These are phyloP conservation scores for Tadarida brasiliensis DNA, from an alignment of 2,797 vertebrate genomes.

Conservation along the genomic window DNA sequence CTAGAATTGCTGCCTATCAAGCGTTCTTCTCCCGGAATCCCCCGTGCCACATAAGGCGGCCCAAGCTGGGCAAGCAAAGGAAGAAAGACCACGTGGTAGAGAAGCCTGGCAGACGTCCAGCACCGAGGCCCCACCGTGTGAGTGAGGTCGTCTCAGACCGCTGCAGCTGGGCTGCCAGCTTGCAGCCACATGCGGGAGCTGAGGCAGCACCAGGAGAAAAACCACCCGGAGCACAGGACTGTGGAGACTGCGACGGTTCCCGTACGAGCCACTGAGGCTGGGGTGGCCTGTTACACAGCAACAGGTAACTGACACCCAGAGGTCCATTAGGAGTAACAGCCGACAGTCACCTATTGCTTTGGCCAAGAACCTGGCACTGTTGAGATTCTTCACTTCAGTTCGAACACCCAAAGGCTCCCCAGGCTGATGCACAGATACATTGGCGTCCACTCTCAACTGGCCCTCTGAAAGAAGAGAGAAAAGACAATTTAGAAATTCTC, in stretches of 20 bases:
- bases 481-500: conserved; percentile 8
- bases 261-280: neutral
- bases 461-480: conserved; percentile 91
- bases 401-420: conserved; percentile 94
- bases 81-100: neutral
- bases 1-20: neutral
- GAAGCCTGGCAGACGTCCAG: neutral
- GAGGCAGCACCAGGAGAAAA: neutral
- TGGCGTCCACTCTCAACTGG: conserved; percentile 98
- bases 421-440: conserved; percentile 95
- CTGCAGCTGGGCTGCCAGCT: neutral
- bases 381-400: conserved; percentile 99
- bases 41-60: neutral
- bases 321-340: neutral
- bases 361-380: conserved; percentile 94
- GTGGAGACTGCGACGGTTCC: neutral
- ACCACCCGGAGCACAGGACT: neutral
- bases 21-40: neutral
- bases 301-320: neutral
- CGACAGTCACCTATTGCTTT: conserved; percentile 92
- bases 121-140: fast-evolving
- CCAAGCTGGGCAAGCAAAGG: neutral
- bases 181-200: neutral
- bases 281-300: neutral
- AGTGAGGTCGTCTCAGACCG: neutral